Percentiles rank a stretch among this genome's conserved stretches.
phyloP scores from a whole-genome alignment of 2,888 invertebrate species.

The Pheosia tremula region DNA sequence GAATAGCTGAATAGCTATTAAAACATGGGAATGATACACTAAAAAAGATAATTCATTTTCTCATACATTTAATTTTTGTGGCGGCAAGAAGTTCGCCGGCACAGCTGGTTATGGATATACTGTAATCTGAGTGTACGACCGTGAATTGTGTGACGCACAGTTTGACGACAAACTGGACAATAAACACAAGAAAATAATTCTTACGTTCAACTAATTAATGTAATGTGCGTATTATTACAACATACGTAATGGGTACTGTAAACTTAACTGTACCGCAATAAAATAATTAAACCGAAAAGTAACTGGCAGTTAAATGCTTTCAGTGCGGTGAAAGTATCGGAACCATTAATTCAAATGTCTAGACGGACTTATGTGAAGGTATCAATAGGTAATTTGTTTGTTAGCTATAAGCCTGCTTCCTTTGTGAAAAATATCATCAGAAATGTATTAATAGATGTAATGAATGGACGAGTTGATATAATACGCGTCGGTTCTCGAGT shows the following conservation, averaged over 20 bases:
- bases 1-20: no score
- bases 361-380: conserved; percentile 1
- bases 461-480: conserved; percentile 26
- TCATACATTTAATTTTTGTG: no score
- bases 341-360: not conserved
- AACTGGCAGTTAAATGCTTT: not conserved
- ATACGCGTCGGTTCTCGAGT: conserved; percentile 13
- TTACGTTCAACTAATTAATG: not conserved
- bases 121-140: conserved; percentile 30
- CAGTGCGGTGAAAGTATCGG: conserved; percentile 4
- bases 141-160: conserved; percentile 39
- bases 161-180: not conserved
- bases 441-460: conserved; percentile 10
- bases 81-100: no score
- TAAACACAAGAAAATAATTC: not conserved
- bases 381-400: conserved; percentile 1
- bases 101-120: not conserved
- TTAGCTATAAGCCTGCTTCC: not conserved
- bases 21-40: no score
- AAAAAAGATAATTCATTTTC: no score
- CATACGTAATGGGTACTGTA: not conserved
- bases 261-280: not conserved
- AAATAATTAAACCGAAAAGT: not conserved
- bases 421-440: not conserved
- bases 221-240: not conserved